Conservation (phyloP, 2,797 vertebrate genomes). For the Pangasius macronema region DNA sequence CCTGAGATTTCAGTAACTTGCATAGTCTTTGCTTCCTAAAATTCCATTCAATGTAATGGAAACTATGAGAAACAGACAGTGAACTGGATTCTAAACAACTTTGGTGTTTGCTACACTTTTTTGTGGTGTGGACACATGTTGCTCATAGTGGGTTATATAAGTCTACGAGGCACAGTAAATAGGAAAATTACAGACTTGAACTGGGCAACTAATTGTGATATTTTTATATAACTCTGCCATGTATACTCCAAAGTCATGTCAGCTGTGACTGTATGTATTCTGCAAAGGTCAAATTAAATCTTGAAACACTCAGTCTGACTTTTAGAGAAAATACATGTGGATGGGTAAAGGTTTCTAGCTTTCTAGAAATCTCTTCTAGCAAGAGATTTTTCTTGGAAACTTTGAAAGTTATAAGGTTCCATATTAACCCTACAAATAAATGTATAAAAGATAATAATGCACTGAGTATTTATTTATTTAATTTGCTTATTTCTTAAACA, state of each 20-base stretch:
- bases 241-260: neutral
- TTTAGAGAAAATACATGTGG: neutral
- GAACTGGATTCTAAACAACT: slow-evolving; percentile 36
- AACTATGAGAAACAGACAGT: slow-evolving; percentile 22
- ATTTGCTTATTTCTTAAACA: neutral
- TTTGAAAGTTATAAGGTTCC: neutral
- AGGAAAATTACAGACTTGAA: slow-evolving; percentile 23
- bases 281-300: neutral
- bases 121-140: slow-evolving; percentile 36
- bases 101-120: slow-evolving; percentile 35
- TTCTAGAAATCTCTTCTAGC: neutral
- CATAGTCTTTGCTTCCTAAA: neutral
- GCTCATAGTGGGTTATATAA: slow-evolving; percentile 42
- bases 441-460: no score
- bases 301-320: neutral
- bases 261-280: slow-evolving; percentile 1
- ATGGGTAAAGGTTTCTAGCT: neutral
- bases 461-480: neutral
- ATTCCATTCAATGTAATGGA: slow-evolving; percentile 16
- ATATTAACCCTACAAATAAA: neutral
- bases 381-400: neutral
- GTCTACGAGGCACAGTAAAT: slow-evolving; percentile 14
- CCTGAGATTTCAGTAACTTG: neutral
- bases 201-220: slow-evolving; percentile 15
- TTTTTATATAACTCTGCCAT: slow-evolving; percentile 17